phyloP scores from a whole-genome alignment of 2,797 vertebrate genomes.

The Taeniopygia guttata region DNA sequence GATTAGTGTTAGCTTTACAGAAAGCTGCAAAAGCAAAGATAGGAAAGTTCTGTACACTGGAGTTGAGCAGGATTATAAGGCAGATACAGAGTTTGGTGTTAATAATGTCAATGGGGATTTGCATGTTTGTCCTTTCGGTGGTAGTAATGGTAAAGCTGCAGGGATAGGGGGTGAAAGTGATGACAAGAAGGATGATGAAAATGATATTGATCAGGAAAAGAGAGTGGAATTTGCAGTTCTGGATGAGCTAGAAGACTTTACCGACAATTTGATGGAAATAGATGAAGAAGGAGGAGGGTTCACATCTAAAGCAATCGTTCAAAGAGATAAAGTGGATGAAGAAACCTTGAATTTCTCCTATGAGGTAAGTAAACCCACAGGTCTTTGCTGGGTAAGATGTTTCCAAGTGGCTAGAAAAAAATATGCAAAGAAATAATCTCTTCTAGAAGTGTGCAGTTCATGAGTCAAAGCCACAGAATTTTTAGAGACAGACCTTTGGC shows the following conservation, averaged over 20 bases:
- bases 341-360: slow-evolving; percentile 89
- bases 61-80: slow-evolving; percentile 79
- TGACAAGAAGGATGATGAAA: slow-evolving; percentile 82
- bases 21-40: slow-evolving; percentile 93
- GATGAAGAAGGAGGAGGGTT: slow-evolving; percentile 90
- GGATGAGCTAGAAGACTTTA: slow-evolving; percentile 97
- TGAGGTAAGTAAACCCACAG: slow-evolving; percentile 83
- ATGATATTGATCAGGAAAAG: slow-evolving; percentile 90
- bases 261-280: slow-evolving; percentile 93
- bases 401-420: neutral
- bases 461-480: neutral
- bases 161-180: slow-evolving; percentile 75
- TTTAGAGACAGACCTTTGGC: neutral
- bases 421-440: neutral
- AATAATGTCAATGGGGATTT: slow-evolving; percentile 87
- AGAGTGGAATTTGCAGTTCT: slow-evolving; percentile 98
- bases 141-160: slow-evolving; percentile 75
- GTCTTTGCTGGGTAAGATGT: neutral
- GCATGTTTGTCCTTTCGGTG: slow-evolving; percentile 84
- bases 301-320: slow-evolving; percentile 90
- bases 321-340: slow-evolving; percentile 90
- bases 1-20: slow-evolving; percentile 94
- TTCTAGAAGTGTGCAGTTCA: neutral
- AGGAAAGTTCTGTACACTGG: slow-evolving; percentile 96
- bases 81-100: slow-evolving; percentile 73